Evolutionary conservation across 2,797 vertebrate species (phyloP).

Genomic region (Gallirallus australis): DNA sequence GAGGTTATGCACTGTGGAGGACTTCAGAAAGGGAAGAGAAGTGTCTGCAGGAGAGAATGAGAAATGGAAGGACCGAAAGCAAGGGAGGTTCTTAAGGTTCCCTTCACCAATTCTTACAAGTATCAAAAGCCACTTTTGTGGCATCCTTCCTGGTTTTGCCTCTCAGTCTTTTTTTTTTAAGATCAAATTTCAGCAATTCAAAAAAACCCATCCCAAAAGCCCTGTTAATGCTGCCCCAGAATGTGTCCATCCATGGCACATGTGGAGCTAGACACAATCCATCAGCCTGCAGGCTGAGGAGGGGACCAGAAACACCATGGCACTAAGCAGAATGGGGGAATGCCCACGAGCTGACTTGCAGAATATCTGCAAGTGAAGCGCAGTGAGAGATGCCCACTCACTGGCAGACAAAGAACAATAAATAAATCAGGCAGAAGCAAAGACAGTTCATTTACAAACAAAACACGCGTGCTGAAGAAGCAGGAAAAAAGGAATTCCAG

Average conservation of each 20-base stretch:
- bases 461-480: background rate
- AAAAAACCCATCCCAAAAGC: background rate
- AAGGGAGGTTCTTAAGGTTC: slow-evolving; percentile 13
- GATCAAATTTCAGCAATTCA: background rate
- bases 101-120: background rate
- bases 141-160: background rate
- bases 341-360: background rate
- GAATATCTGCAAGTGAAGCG: background rate
- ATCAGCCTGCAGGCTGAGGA: background rate
- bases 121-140: background rate
- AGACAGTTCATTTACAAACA: background rate
- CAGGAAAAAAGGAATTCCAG: background rate
- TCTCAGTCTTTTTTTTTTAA: background rate
- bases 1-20: slow-evolving; percentile 19
- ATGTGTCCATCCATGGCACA: background rate
- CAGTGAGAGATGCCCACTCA: background rate
- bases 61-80: background rate
- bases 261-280: background rate
- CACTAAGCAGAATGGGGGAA: background rate
- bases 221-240: background rate
- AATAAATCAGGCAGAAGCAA: background rate
- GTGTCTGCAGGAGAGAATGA: background rate
- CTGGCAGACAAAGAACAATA: slow-evolving; percentile 22
- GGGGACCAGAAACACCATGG: background rate
- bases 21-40: background rate